Evolutionary conservation across 2,113 vertebrate genomes (phyloP), one percentile per base, ranked within the genome.

Genomic region (Ifrita kowaldi): DNA sequence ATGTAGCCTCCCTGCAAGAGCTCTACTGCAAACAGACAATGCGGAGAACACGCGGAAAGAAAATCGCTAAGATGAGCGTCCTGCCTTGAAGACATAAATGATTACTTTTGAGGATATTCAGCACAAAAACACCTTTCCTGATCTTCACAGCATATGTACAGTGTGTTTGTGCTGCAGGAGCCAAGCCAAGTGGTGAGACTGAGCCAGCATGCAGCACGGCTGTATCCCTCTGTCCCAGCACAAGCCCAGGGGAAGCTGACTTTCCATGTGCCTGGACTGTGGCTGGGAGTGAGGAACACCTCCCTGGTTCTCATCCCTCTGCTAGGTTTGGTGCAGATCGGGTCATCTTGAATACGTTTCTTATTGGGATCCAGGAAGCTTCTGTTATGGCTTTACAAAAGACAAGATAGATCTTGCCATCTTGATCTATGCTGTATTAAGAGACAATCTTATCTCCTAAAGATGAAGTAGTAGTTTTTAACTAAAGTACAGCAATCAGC

Each of bases 401-500:
- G 14, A 73, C 55, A 76, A 91, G 20, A 41, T 3, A 69, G 28
- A 71, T 85, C 86, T 67, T 55, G 33, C 24, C 44, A 39, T 85
- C 46, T 77, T 59, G 55, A 69, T 63, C 55, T 59, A 37, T 47
- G 24, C 30, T 6, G 3, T 23, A 6, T 46, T 19, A 83, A 42
- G 42, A 85, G 47, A 68, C 46, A 80, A 53, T 28, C 41, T 76
- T 55, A 30, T 6, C 74, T 63, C 33, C 27, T 76, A 41, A 90
- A 83, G 63, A 55, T 22, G 8, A 80, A 79, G 20, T 32, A 35
- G 41, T 39, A 89, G 32, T 50, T 91, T 95, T 91, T 47, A 82
- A 79, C 32, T 60, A 0, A 90, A 80, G 28, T 30, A 74, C 44
- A 87, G 35, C 70, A 64, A 69, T 47, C 39, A 32, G 30, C 44